Evolutionary conservation across 2,888 invertebrate genomes (phyloP), one percentile per base, ranked within the genome.

Genomic region (Hermaeophaga mercurialis): DNA sequence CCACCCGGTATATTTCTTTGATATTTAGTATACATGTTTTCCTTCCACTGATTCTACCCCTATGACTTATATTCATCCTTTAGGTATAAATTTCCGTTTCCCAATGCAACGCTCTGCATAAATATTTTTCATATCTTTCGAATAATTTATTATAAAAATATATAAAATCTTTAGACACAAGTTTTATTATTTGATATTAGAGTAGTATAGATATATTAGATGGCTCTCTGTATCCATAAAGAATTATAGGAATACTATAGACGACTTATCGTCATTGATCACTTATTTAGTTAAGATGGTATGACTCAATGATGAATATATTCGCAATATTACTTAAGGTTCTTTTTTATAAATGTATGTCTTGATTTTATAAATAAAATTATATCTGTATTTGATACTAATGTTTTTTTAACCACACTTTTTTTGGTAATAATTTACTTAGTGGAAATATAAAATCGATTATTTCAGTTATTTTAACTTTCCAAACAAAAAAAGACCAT

Each of bases 211-310:
- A 66, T 66, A 54, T 58, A 62, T 61, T 72, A 74, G 69, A 72
- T 74, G 73, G 76, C 76, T 76, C 76, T 78, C 76, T 78, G 72
- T 74, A 72, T 73, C 65, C 66, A 69, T 67, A 67, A 65, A 68
- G 59, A 70, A 63, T 64, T 67, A 66, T 69, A 69, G 68, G 64
- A 63, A 66, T 70, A 67, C 55, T 66, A 63, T 68, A 65, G 62
- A 68, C 63, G 64, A 67, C 66, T 68, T 66, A 54, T 67, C 61
- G 64, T 56, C 62, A 58, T 61, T 65, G 63, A 53, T 57, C 58
- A 59, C 57, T 49, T 58, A 48, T 64, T 54, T 52, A 50, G 58
- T 63, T 61, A 60, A 54, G 60, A 58, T 64, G 63, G 65, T n/a
- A n/a, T 67, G 65, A 66, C 61, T 62, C 64, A 62, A 64, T 64